These are phyloP conservation scores for Chiloscyllium plagiosum DNA, from an alignment of 2,113 vertebrate genomes.

Conservation along the genomic window DNA sequence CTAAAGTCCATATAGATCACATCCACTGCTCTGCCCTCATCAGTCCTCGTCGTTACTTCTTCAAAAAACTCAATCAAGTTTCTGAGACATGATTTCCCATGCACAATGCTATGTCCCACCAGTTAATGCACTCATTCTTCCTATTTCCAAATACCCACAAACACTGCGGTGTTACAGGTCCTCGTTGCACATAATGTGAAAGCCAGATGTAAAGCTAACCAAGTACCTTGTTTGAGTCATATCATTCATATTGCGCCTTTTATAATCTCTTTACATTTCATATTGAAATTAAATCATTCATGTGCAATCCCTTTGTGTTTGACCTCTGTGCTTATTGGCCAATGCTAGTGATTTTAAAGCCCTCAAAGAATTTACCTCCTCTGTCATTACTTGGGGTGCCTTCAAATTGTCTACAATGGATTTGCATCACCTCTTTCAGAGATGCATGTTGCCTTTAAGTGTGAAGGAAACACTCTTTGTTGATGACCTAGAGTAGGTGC, in stretches of 20 bases:
- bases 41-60: no score
- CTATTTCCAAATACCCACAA: background rate
- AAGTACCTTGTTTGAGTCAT: background rate
- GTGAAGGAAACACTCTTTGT: background rate
- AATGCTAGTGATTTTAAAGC: background rate
- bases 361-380: background rate
- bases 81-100: no score
- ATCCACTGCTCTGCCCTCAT: no score
- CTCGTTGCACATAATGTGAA: background rate
- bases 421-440: background rate
- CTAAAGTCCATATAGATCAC: no score
- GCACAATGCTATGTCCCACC: no score
- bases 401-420: background rate
- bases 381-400: background rate
- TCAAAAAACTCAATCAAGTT: no score
- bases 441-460: no score
- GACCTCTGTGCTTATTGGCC: background rate
- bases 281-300: background rate
- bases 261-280: background rate
- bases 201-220: background rate
- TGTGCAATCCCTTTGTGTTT: background rate
- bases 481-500: background rate
- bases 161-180: background rate
- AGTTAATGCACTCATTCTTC: no score
- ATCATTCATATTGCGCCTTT: background rate